These are phyloP conservation scores for Drosophila sproati DNA, from an alignment of 1,140 invertebrate genomes.

Conservation along the genomic window DNA sequence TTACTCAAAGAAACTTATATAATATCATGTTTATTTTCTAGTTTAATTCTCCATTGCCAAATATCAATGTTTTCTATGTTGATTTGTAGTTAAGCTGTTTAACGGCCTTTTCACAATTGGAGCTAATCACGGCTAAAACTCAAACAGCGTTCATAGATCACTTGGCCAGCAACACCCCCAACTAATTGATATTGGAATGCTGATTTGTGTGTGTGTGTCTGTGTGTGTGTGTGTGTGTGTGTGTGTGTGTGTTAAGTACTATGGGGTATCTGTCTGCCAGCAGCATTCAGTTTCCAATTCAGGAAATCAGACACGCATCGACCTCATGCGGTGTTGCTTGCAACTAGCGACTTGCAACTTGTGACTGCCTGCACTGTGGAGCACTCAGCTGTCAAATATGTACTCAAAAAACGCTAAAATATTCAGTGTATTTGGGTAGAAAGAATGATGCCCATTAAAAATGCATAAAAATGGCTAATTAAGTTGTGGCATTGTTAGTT, in stretches of 20 bases:
- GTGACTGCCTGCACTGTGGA: conserved; percentile 2
- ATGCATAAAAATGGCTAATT: too few relatives aligned
- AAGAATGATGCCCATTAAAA: too few relatives aligned
- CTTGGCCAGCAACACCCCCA: background rate
- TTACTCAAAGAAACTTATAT: too few relatives aligned
- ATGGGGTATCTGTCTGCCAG: background rate
- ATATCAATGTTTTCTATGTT: too few relatives aligned
- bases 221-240: conserved; percentile 1
- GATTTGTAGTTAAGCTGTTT: background rate
- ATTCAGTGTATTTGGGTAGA: too few relatives aligned
- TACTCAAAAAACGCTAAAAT: background rate
- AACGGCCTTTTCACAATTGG: conserved; percentile 36
- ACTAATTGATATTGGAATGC: conserved; percentile 15
- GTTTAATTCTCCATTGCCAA: too few relatives aligned
- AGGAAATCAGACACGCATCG: conserved; percentile 3
- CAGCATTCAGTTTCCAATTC: conserved; percentile 10
- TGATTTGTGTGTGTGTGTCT: conserved; percentile 7
- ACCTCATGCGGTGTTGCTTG: conserved; percentile 40
- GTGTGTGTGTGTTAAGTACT: background rate
- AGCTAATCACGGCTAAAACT: conserved; percentile 50
- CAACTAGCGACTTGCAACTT: background rate
- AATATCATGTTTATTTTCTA: too few relatives aligned
- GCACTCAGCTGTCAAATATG: background rate
- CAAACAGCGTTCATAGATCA: conserved; percentile 46
- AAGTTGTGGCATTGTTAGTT: too few relatives aligned